Base-by-base conservation (phyloP, 2,888 invertebrate genomes). In the Sarcophaga rosellei region DNA sequence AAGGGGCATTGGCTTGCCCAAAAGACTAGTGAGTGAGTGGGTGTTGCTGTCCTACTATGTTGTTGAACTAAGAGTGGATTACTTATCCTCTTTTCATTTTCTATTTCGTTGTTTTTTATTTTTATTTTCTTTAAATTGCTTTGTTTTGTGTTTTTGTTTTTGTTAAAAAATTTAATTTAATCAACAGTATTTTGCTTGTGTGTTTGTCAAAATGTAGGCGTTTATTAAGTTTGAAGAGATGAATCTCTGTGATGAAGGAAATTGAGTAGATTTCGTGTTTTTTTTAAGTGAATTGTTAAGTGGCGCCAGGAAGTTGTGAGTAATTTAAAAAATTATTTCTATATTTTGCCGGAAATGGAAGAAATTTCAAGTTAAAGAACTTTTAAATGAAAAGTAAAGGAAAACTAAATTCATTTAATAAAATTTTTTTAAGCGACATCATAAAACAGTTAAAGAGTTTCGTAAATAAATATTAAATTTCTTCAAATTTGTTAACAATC, bases 211-310 rank as follows among this genome's bases (percentile, higher is more conserved):
- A 75, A 12, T 70, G 53, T 57, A 20, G 53, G 53, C 53, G 23
- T 75, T 35, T 65, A 61, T 35, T 73, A 57, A 70, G 35, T 57
- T 70, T 1, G 59, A n/a, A n/a, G n/a, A 70, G 25, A 70, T 57
- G 57, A 57, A 57, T 70, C 15, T 17, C 20, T 12, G 53, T 8
- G 3, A n/a, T 17, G n/a, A 57, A n/a, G 11, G 53, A 53, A 53
- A 53, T 69, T n/a, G 17, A 69, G n/a, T 47, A 53, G 53, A 69
- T 69, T 69, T 23, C 35, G n/a, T 45, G 3, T 45, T 21, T 12
- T 21, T 47, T 68, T 69, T 47, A 17, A 35, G 35, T 10, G 4
- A 25, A 69, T 53, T 17, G 10, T 23, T 17, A 23, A 25, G 25
- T 25, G 53, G 69, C 69, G 25, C 17, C 69, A 53, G 53, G 53